Evolutionary conservation across 2,888 invertebrate genomes (phyloP), one percentile per base, ranked within the genome.

Genomic region (Deroplatys truncata): DNA sequence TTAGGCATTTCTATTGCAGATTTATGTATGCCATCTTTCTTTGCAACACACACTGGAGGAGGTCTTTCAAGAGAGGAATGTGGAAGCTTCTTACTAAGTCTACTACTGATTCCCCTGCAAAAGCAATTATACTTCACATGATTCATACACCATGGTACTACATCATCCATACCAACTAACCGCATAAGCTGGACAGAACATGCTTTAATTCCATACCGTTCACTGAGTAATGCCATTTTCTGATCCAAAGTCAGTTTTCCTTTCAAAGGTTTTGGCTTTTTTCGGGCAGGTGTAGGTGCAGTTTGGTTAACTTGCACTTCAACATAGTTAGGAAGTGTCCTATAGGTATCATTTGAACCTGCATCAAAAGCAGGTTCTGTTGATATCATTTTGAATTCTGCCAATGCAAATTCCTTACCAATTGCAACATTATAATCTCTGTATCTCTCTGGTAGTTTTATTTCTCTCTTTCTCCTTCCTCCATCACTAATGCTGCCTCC

Each of bases 41-140:
- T 16, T 82, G 82, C 25, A 16, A 29, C 20, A 8, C 25, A 31
- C 56, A 86, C 7, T 29, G 86, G 86, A 29, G 86, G 86, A 29
- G 86, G 82, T 86, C 31, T 86, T 20, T 72, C 29, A 25, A 82
- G 13, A 82, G 56, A 8, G 25, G 25, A 29, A 82, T 82, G 49
- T 28, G 82, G 5, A 49, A 82, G 29, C 49, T 49, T 72, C 31
- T 82, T 86, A 9, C 29, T 82, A 72, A n/a, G 15, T 31, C 82
- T 86, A 9, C 25, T 7, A n/a, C 43, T 35, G 35, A 82, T 43
- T 35, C 95, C 94, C 91, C 94, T 94, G 92, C 96, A 96, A 92
- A 95, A 95, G 92, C 96, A 96, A 92, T 95, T 95, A 91, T 96
- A 96, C 86, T 95, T 92, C 91, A 94, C 94, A 92, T 97, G 96